Percentiles rank a stretch among this genome's conserved stretches.
phyloP scores from a whole-genome alignment of 2,113 vertebrate genomes.

The Actenoides hombroni region DNA sequence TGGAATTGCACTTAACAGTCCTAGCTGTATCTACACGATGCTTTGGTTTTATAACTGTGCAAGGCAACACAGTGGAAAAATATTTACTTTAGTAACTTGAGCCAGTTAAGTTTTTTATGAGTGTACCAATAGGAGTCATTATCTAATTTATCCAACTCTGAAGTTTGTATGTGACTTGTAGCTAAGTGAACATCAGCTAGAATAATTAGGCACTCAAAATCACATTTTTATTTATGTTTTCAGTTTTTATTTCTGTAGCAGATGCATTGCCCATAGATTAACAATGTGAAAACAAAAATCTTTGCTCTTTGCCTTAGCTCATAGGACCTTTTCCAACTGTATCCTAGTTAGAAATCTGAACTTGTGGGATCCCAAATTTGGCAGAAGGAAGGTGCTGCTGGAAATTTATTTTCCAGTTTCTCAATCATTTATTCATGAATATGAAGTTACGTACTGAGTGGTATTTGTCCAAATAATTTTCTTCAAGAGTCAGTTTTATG shows the following conservation, averaged over 20 bases:
- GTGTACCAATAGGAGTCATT: neutral
- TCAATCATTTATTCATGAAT: neutral
- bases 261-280: neutral
- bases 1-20: neutral
- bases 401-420: constrained; percentile 9
- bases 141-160: neutral
- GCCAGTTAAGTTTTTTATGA: neutral
- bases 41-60: neutral
- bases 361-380: neutral
- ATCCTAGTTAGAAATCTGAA: neutral
- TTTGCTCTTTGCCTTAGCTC: neutral
- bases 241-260: neutral
- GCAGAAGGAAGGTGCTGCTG: neutral
- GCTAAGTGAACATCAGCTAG: neutral
- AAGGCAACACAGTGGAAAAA: neutral
- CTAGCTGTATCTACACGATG: neutral
- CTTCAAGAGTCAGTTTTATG: neutral
- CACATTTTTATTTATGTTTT: neutral
- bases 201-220: neutral
- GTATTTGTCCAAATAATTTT: neutral
- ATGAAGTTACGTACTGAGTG: neutral
- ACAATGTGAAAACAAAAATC: neutral
- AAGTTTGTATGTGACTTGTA: neutral
- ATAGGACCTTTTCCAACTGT: neutral
- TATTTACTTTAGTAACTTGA: neutral